phyloP scores from a whole-genome alignment of 30 jellyfish, hydroid and myxozoan species.

The Cassiopea andromeda region DNA sequence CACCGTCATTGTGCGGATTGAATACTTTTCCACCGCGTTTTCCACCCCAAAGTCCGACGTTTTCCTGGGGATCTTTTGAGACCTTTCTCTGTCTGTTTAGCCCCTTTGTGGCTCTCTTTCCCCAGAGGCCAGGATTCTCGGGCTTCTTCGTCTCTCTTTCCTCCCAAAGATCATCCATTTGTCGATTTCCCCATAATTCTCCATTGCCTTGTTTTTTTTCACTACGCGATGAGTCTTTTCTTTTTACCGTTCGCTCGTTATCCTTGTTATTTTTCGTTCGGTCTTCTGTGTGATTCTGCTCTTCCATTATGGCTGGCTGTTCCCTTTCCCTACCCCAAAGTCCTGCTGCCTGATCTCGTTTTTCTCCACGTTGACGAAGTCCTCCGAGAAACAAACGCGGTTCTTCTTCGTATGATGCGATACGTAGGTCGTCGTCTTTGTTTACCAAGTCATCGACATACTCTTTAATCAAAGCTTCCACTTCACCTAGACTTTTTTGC shows the following conservation, averaged over 20 bases:
- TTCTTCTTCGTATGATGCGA: neutral
- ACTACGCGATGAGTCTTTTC: neutral
- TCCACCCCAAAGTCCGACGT: conserved; percentile 51
- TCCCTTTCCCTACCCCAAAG: conserved; percentile 17
- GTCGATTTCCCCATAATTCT: conserved; percentile 71
- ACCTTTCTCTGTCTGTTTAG: neutral
- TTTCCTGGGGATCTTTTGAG: neutral
- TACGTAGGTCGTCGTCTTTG: neutral
- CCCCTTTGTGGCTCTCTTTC: conserved; percentile 12
- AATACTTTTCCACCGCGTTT: conserved; percentile 12
- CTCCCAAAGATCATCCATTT: neutral
- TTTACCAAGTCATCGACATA: neutral
- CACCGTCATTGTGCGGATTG: neutral
- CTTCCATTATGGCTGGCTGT: neutral
- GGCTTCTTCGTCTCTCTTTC: conserved; percentile 19
- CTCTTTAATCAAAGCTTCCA: neutral
- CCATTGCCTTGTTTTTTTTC: conserved; percentile 28
- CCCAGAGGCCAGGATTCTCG: conserved; percentile 33
- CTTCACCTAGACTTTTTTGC: neutral
- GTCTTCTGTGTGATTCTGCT: neutral
- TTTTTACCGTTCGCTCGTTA: neutral
- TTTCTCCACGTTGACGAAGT: neutral
- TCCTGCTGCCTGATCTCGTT: conserved; percentile 11
- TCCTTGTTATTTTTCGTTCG: neutral
- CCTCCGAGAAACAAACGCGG: conserved; percentile 8